Percentiles rank a stretch among this genome's conserved stretches.
Evolutionary conservation across 2,113 vertebrate genomes (phyloP).

Genomic region (Lota lota): DNA sequence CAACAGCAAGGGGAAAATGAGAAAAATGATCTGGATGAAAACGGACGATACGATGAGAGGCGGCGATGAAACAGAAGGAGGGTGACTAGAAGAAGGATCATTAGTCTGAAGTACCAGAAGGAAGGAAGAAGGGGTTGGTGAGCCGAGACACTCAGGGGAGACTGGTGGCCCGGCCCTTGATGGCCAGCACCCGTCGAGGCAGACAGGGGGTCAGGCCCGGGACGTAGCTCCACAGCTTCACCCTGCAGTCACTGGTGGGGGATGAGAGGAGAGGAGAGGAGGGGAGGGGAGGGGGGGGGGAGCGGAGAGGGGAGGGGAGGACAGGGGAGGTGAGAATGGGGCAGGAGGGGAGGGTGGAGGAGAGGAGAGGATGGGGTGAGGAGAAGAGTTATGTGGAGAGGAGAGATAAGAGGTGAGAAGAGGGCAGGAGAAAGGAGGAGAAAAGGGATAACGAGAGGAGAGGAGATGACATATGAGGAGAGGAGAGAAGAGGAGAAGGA

Average conservation of each 20-base stretch:
- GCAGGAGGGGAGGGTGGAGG: constrained; percentile 2
- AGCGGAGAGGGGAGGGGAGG: constrained; percentile 31
- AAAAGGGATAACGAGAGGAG: constrained; percentile 49
- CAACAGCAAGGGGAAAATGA: not conserved
- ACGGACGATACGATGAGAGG: not conserved
- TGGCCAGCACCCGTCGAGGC: constrained; percentile 96
- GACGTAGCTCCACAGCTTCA: constrained; percentile 98
- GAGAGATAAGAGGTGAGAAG: constrained; percentile 28
- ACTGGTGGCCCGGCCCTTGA: constrained; percentile 97
- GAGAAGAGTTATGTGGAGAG: constrained; percentile 24
- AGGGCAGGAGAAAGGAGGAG: constrained; percentile 47
- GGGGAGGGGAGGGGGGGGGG: constrained; percentile 3
- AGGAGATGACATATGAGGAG: constrained; percentile 8
- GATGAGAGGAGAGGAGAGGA: not conserved
- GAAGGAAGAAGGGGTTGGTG: constrained; percentile 50
- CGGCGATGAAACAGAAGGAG: constrained; percentile 29
- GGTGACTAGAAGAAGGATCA: constrained; percentile 50
- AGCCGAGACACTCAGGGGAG: constrained; percentile 84
- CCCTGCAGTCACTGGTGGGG: constrained; percentile 89
- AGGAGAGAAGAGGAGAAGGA: constrained; percentile 12
- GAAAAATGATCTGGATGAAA: not conserved
- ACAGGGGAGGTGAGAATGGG: constrained; percentile 49
- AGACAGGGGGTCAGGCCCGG: constrained; percentile 97
- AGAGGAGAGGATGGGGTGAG: constrained; percentile 23
- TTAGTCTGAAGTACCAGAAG: constrained; percentile 54